A percentile compares a stretch with the other conserved stretches of the same genome.
Evolutionary conservation across 1,140 invertebrate genomes (phyloP).

Genomic region (Apocrypta bakeri): DNA sequence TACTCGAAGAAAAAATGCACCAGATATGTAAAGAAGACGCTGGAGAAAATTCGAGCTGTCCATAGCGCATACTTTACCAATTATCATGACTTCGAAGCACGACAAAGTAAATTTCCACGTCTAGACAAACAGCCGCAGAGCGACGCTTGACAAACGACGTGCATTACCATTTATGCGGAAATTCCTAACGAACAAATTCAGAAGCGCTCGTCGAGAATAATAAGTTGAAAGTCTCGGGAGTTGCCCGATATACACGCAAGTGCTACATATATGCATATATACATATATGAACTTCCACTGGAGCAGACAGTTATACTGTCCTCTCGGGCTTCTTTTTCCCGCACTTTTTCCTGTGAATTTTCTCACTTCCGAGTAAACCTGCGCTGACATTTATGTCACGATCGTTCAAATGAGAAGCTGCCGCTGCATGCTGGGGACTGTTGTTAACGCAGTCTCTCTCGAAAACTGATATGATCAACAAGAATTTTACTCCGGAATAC

Average conservation of each 20-base stretch:
- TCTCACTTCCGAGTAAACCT: conserved; percentile 42
- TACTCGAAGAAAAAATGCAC: no score
- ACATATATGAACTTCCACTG: no score
- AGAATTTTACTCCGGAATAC: background rate
- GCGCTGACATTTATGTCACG: conserved; percentile 45
- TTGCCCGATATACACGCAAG: background rate
- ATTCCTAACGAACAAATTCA: conserved; percentile 23
- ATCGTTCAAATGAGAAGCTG: conserved; percentile 5
- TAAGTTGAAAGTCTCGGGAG: background rate
- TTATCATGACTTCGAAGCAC: background rate
- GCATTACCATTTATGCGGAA: conserved; percentile 15
- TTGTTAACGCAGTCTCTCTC: conserved; percentile 1
- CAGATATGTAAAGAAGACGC: no score
- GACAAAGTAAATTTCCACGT: background rate
- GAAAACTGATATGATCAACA: conserved; percentile 21
- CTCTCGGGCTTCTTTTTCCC: background rate
- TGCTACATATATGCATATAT: background rate
- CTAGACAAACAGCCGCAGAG: background rate
- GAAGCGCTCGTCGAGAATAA: conserved; percentile 3
- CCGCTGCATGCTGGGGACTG: background rate
- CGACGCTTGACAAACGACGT: background rate
- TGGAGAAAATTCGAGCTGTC: background rate
- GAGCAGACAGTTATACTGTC: conserved; percentile 43
- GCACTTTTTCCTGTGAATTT: conserved; percentile 30
- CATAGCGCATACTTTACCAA: background rate